Base-by-base conservation (phyloP, 2,888 invertebrate species). In the Mythimna loreyi region DNA sequence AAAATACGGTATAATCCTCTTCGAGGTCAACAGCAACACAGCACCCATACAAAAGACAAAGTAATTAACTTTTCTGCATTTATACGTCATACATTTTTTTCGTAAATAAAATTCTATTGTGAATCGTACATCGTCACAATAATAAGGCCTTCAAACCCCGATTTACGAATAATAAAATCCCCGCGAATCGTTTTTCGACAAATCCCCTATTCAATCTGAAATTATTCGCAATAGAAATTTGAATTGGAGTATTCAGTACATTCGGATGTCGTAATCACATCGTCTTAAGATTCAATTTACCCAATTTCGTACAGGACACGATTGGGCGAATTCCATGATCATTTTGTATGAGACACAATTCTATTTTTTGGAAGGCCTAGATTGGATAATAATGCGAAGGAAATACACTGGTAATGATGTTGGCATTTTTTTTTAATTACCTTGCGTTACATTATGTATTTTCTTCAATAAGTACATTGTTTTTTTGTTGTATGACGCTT, bases 181-280 rank as follows among this genome's bases (percentile, higher is more conserved):
- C 76, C 75, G 76, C 80, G 84, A 87, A 88, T 87, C 87, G 87
- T 85, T 87, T 86, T 80, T 76, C 82, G 75, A 50, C 83, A 80
- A 86, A 87, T 87, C 82, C 47, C 55, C 82, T 84, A 89, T 90
- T 89, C 83, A 86, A 88, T 87, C 79, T 77, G 72, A 84, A 87
- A 87, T 90, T 87, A 87, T 87, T 84, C 77, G 85, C 84, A 86
- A 90, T 86, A 86, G 84, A 89, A 90, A 87, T 89, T 87, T 86
- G 85, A 87, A 88, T 87, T 78, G 83, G 70, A 83, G 75, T 68
- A 82, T 86, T 83, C 78, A 80, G 83, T 86, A 86, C 82, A 84
- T 87, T 88, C 85, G 78, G 84, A 83, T 80, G 82, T 81, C 80
- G 87, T 89, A 89, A 90, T 90, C 85, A 83, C 83, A 82, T 86